Conservation (phyloP, 2,797 vertebrate genomes). For the Zenarchopterus dispar region DNA sequence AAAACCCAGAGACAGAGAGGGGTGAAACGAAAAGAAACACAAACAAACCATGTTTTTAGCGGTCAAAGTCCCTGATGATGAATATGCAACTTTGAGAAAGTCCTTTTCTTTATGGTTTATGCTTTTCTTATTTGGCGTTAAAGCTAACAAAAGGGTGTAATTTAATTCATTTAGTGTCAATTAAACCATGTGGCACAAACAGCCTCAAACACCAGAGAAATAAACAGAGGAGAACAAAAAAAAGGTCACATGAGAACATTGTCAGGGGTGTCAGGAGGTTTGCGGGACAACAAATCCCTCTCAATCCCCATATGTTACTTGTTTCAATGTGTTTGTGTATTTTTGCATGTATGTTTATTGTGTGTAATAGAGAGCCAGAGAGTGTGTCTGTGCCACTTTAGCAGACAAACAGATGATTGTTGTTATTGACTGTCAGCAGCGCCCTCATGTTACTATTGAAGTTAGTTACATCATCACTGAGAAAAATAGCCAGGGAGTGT, state of each 20-base stretch:
- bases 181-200: slow-evolving; percentile 21
- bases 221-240: slow-evolving; percentile 10
- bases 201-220: neutral
- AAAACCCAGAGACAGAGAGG: slow-evolving; percentile 12
- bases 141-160: slow-evolving; percentile 15
- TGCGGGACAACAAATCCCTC: slow-evolving; percentile 55
- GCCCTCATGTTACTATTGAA: slow-evolving; percentile 54
- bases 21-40: neutral
- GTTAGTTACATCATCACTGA: slow-evolving; percentile 44
- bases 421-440: slow-evolving; percentile 53
- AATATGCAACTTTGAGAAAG: neutral
- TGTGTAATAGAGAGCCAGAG: slow-evolving; percentile 19
- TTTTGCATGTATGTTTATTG: slow-evolving; percentile 6
- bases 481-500: slow-evolving; percentile 17
- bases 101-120: slow-evolving; percentile 5
- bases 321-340: slow-evolving; percentile 46
- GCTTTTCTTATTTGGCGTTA: slow-evolving; percentile 21
- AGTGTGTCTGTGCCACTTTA: slow-evolving; percentile 47
- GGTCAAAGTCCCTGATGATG: slow-evolving; percentile 1
- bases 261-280: slow-evolving; percentile 37
- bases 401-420: slow-evolving; percentile 64
- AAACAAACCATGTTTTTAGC: slow-evolving; percentile 32
- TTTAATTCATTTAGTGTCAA: slow-evolving; percentile 27
- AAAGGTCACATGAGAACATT: slow-evolving; percentile 15
- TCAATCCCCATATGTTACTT: slow-evolving; percentile 63